Conservation (phyloP, 35 echinoderm and acorn worm species). For the Heliocidaris tuberculata region DNA sequence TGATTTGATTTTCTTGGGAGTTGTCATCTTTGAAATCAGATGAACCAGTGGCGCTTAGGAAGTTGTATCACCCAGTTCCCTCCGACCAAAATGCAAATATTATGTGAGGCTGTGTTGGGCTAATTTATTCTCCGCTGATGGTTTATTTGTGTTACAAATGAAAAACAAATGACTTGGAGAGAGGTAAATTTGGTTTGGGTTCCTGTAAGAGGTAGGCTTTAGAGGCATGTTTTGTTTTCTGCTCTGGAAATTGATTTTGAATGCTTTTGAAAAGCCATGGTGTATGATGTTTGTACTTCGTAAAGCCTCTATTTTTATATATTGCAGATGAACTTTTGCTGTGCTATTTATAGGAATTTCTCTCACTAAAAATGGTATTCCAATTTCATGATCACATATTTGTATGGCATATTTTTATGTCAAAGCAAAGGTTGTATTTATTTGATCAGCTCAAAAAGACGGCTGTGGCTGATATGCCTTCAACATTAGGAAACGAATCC, state of each 20-base stretch:
- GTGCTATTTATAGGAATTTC: no score
- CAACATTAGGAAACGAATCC: no score
- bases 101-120: neutral
- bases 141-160: conserved; percentile 13
- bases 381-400: no score
- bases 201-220: neutral
- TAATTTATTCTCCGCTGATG: neutral
- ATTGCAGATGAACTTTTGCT: no score
- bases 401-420: no score
- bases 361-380: no score
- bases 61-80: neutral
- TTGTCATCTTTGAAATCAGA: neutral
- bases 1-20: neutral
- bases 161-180: neutral
- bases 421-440: no score
- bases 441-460: no score
- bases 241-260: neutral
- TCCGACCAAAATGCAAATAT: neutral
- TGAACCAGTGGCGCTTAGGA: neutral
- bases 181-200: neutral
- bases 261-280: neutral
- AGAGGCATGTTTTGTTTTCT: neutral
- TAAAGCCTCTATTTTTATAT: no score
- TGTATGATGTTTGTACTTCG: neutral
- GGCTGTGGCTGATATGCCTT: no score